A percentile compares a stretch with the other conserved stretches of the same genome.
phyloP scores from a whole-genome alignment of 1,140 invertebrate species.

The Trichonephila clavata region DNA sequence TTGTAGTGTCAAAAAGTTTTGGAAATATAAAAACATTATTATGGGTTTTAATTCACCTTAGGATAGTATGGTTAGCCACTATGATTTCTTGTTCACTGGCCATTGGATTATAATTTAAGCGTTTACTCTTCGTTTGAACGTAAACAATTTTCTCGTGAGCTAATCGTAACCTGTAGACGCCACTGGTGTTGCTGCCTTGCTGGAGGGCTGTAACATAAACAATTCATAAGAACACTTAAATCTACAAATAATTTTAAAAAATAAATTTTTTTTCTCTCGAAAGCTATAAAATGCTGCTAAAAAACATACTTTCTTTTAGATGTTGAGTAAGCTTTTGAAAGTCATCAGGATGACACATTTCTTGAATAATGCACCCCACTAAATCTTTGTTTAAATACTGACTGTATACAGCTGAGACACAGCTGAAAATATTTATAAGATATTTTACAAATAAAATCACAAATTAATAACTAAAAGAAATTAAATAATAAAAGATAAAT shows the following conservation, averaged over 20 bases:
- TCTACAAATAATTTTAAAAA: background rate
- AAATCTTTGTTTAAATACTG: constrained; percentile 87
- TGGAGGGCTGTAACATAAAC: constrained; percentile 82
- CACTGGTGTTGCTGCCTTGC: constrained; percentile 86
- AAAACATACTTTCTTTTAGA: constrained; percentile 84
- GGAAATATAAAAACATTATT: no score
- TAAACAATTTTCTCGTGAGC: constrained; percentile 89
- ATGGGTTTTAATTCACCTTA: constrained; percentile 80
- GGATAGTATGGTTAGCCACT: constrained; percentile 94
- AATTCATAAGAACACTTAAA: background rate
- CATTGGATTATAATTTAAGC: constrained; percentile 88
- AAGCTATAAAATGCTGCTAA: background rate
- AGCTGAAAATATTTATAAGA: constrained; percentile 80
- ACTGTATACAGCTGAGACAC: constrained; percentile 85
- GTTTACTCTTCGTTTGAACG: constrained; percentile 93
- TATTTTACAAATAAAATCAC: background rate
- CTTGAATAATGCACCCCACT: constrained; percentile 87
- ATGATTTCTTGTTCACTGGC: constrained; percentile 90
- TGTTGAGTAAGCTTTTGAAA: constrained; percentile 87
- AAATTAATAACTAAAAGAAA: background rate
- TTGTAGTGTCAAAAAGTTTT: no score
- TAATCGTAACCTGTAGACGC: constrained; percentile 89
- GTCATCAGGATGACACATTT: constrained; percentile 89
- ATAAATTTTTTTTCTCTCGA: no score
- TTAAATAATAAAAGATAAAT: background rate